Base-by-base conservation (phyloP, 2,113 vertebrate genomes). In the Mirza zaza region DNA sequence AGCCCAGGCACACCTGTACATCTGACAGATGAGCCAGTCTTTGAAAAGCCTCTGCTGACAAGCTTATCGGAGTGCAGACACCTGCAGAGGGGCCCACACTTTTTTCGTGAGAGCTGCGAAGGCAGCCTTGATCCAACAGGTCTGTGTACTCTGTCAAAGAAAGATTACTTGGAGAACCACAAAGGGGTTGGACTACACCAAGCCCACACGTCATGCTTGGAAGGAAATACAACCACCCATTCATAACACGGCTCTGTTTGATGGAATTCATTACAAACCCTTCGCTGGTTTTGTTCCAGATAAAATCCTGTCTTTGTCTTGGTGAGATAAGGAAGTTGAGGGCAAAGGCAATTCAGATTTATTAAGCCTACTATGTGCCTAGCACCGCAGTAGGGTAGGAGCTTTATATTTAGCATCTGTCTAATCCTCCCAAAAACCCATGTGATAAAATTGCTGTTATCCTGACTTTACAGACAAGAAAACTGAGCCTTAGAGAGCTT, bases 1-100 rank as follows among this genome's bases (percentile, higher is more conserved):
- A 98, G 85, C 96, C 85, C 55, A 27, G 75, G 81, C 95, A 92
- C 97, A 98, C 97, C 98, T 98, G 98, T 95, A 85, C 61, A 13
- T 84, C 93, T 97, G 97, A 97, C 94, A 97, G 95, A 82, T 27
- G 93, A 97, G 81, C 83, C 4, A 0, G 70, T 75, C 55, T 20
- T 90, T 85, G 91, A 77, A 92, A 91, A 96, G 94, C 95, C 83
- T 94, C 91, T n/a, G 42, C 75, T 95, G 97, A 97, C 97, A 97
- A 94, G 95, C 96, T 97, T 90, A 95, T 87, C n/a, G 0, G 87
- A 93, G 91, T 68, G 59, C 80, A 82, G 97, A 97, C 98, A 96
- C 97, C 98, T 98, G 97, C 95, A 85, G 75, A 50, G 88, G 83
- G 80, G 65, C 92, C 75, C 75, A 27, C 48, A 27, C 88, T 85